Base-by-base conservation (phyloP, 2,797 vertebrate species). In the Ciconia nigra region DNA sequence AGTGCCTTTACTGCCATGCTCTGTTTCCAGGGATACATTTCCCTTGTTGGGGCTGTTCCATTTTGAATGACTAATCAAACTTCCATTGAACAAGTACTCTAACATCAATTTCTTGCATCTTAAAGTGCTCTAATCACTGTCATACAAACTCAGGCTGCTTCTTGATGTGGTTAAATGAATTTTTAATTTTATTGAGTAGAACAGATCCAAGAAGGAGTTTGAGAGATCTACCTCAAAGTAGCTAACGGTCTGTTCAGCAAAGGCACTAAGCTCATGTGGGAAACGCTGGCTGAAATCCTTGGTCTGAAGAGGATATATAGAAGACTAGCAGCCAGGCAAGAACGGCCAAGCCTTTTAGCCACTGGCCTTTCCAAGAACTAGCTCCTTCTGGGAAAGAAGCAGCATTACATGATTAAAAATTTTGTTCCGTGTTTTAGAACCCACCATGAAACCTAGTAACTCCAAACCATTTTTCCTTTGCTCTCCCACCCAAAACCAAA, bases 51-150 rank as follows among this genome's bases (percentile, higher is more conserved):
- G 93, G 39, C 29, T 87, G 51, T 47, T 96, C 86, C 89, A 86
- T 95, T 95, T 97, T 88, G 93, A 92, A 94, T 93, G 91, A 81
- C 86, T 72, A 94, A 94, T 96, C 88, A 95, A 84, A 79, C 58
- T 83, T 87, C 80, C 46, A 59, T 66, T 90, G 90, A 95, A 73
- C 42, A 72, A 92, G n/a, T 55, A 65, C 31, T 84, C 10, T 33
- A 87, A 78, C 44, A 67, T 74, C 62, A 92, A 44, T 82, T 62
- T 92, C 49, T 96, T 82, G 39, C 81, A 55, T 94, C 55, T 80
- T 82, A 44, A 93, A 94, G 58, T 66, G 37, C 74, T 95, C 70
- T 90, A 89, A 90, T 96, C 70, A 73, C 73, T 89, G 62, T 91
- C 46, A 55, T 51, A 63, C 62, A 90, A 94, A 86, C 61, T 83